Base-by-base conservation (phyloP, 2,797 vertebrate species). In the Hypotaenidia okinawae region DNA sequence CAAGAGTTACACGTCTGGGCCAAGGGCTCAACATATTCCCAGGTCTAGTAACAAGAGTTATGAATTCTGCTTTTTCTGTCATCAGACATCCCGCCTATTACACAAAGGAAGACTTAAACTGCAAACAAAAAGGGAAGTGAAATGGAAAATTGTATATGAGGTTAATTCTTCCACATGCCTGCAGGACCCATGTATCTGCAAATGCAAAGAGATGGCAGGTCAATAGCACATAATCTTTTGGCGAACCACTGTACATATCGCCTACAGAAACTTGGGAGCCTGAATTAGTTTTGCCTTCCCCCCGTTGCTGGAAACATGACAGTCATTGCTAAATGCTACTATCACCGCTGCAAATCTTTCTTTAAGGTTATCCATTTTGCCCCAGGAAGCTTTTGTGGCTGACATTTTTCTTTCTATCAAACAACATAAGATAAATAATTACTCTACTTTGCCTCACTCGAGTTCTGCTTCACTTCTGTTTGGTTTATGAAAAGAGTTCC, bases 391-490 rank as follows among this genome's bases (percentile, higher is more conserved):
- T 90, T 93, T 93, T 78, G 73, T 73, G 85, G 61, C 78, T 91
- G 90, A 69, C 55, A 25, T 92, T 94, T 94, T 95, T 66, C 72
- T 74, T 83, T 59, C 47, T 92, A 79, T 87, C 75, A 64, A 89
- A 85, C 77, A 94, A 87, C 30, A 22, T 28, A 67, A 75, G 83
- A 74, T 74, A 89, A 94, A 92, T 95, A 95, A 95, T 93, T 78
- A 74, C 61, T 88, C 69, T 33, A 2, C 67, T 94, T 78, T 81
- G 45, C 70, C 61, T 83, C 69, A 55, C n/a, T 75, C 79, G 43
- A 10, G 73, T 93, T 39, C 74, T 76, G 55, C 77, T 62, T 88
- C 61, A 21, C 73, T 88, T 75, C 79, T 77, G 45, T 89, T 84
- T 58, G n/a, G 79, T 24, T 94, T 87, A 81, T 63, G 30, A 70